Conservation (phyloP, 1,140 invertebrate species). For the Tetramorium alpestre region DNA sequence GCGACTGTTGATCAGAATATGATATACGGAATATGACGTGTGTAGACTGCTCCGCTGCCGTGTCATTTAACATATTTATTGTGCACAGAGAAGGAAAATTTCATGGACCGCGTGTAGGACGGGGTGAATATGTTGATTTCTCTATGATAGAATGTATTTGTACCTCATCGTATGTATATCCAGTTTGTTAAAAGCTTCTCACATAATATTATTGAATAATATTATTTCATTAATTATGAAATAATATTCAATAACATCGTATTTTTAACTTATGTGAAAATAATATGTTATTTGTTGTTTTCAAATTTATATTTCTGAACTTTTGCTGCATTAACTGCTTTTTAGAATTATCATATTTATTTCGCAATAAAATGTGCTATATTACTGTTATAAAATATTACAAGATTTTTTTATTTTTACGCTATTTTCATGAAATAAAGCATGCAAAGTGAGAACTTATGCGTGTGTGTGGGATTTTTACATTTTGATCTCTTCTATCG, state of each 20-base stretch:
- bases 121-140: background rate
- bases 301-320: background rate
- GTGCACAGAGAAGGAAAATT: background rate
- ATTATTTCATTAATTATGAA: background rate
- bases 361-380: background rate
- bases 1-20: background rate
- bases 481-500: background rate
- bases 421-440: background rate
- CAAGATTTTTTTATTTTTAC: background rate
- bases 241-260: background rate
- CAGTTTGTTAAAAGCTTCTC: background rate
- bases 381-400: background rate
- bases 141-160: background rate
- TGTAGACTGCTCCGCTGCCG: background rate
- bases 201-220: background rate
- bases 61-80: constrained; percentile 1
- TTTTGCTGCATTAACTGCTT: background rate
- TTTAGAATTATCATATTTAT: background rate
- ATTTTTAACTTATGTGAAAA: background rate
- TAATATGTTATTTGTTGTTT: background rate
- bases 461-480: background rate
- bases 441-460: no score
- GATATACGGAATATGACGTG: background rate
- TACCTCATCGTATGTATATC: background rate
- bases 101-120: background rate